A percentile compares a stretch with the other conserved stretches of the same genome.
Evolutionary conservation across 2,888 invertebrate species (phyloP).

Genomic region (Eilema depressum): DNA sequence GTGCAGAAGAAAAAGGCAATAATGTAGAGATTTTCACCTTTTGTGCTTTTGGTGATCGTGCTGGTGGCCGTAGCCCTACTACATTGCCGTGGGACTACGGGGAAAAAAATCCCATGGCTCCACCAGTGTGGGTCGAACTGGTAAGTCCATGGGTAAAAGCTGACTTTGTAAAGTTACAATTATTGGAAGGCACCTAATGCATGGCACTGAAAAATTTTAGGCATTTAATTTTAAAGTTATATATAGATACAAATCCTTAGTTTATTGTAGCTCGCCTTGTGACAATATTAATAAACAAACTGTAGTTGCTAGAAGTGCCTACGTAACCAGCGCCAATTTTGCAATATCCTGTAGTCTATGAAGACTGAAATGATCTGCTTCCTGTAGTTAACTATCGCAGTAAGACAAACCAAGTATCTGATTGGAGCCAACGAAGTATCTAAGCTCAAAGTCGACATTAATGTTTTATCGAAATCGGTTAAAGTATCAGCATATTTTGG

Average conservation of each 20-base stretch:
- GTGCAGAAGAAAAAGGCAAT: too few species aligned
- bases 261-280: background rate
- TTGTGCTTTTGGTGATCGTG: too few species aligned
- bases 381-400: constrained; percentile 15
- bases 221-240: too few species aligned
- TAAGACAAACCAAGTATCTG: background rate
- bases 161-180: too few species aligned
- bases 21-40: too few species aligned
- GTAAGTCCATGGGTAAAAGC: too few species aligned
- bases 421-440: background rate
- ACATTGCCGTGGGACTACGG: too few species aligned
- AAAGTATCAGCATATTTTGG: background rate
- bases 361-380: constrained; percentile 18
- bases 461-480: background rate
- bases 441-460: background rate
- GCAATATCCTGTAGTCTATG: constrained; percentile 15
- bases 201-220: too few species aligned
- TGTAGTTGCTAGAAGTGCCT: background rate
- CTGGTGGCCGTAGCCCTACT: too few species aligned
- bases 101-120: too few species aligned
- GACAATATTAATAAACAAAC: background rate
- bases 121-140: too few species aligned
- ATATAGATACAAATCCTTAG: background rate
- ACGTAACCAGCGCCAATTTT: constrained; percentile 14
- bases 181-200: too few species aligned